Conservation (phyloP, 1,140 invertebrate species). For the Zaprionus africanus region DNA sequence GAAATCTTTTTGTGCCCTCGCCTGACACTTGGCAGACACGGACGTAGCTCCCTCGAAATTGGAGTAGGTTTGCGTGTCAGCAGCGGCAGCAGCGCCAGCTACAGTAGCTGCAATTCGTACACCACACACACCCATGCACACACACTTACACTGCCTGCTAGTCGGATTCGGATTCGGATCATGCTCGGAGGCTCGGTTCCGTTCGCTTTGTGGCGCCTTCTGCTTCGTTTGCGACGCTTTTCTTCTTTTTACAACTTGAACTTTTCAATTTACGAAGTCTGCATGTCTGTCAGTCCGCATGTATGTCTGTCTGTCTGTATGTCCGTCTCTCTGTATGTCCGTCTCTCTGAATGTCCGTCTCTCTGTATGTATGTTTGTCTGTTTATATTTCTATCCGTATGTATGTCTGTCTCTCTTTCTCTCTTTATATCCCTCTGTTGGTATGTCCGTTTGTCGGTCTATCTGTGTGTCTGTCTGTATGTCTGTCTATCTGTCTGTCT, state of each 20-base stretch:
- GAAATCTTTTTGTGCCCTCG: slow-evolving; percentile 54
- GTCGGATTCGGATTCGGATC: slow-evolving; percentile 5
- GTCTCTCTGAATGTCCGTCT: no score
- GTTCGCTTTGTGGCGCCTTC: slow-evolving; percentile 16
- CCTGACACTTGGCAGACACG: slow-evolving; percentile 61
- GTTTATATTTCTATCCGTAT: not conserved
- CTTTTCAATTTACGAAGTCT: slow-evolving; percentile 41
- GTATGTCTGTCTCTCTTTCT: not conserved
- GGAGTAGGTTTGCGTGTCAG: slow-evolving; percentile 80
- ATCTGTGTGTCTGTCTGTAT: not conserved
- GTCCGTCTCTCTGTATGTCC: no score
- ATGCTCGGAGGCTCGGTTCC: slow-evolving; percentile 4
- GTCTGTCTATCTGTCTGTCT: not conserved
- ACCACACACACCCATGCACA: not conserved
- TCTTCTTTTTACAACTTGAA: slow-evolving; percentile 45
- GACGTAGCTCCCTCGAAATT: slow-evolving; percentile 58
- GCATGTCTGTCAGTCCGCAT: slow-evolving; percentile 4
- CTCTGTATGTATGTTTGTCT: not conserved
- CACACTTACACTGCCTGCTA: not conserved
- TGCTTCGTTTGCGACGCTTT: slow-evolving; percentile 11
- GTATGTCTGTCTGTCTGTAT: not conserved
- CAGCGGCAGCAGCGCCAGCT: slow-evolving; percentile 51
- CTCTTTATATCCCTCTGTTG: not conserved
- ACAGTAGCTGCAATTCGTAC: not conserved
- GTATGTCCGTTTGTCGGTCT: not conserved